A percentile compares a stretch with the other conserved stretches of the same genome.
phyloP scores from a whole-genome alignment of 2,888 invertebrate genomes.

The Rapana venosa region DNA sequence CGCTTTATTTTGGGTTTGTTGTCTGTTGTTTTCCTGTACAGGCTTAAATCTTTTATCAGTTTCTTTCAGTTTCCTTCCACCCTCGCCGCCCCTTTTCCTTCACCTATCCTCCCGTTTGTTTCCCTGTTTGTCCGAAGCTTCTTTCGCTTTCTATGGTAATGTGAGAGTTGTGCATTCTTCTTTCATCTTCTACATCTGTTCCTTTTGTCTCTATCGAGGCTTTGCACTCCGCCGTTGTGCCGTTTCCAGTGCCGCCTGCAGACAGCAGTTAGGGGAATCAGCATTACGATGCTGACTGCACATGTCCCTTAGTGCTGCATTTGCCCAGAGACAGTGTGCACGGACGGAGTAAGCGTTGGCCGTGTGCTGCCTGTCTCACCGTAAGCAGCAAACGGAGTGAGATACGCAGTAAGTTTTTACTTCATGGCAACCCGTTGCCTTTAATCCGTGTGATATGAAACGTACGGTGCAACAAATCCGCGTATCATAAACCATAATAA shows the following conservation, averaged over 20 bases:
- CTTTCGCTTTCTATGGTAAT: neutral
- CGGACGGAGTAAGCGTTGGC: neutral
- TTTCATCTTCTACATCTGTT: neutral
- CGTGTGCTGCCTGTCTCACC: neutral
- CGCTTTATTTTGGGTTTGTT: neutral
- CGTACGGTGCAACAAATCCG: neutral
- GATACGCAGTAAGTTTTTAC: neutral
- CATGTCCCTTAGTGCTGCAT: no score
- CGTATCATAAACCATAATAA: constrained; percentile 20
- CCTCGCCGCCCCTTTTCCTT: neutral
- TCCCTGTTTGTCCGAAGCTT: neutral
- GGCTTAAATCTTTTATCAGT: neutral
- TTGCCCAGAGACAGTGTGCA: no score
- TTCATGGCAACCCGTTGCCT: neutral
- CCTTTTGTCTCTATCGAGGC: no score
- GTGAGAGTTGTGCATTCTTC: neutral
- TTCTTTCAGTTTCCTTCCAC: neutral
- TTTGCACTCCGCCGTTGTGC: no score
- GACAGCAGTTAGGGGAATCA: no score
- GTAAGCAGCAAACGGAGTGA: neutral
- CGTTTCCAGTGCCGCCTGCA: no score
- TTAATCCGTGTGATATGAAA: neutral
- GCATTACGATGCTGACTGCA: neutral
- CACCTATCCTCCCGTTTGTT: neutral
- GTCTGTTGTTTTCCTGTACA: no score